These are phyloP conservation scores for Echiichthys vipera DNA, from an alignment of 2,797 vertebrate species.

Conservation along the genomic window DNA sequence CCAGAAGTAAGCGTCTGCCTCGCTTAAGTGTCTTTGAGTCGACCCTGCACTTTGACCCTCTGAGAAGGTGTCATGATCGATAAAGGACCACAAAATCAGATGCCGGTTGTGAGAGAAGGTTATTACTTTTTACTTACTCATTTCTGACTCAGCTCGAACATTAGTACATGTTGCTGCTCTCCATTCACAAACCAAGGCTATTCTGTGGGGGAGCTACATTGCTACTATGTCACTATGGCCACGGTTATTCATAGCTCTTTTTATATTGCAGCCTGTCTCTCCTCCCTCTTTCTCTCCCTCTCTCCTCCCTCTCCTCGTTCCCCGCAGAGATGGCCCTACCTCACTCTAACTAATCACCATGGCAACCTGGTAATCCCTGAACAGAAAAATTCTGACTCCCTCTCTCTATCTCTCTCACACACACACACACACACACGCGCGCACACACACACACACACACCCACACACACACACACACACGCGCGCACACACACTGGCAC, in stretches of 20 bases:
- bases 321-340: conserved; percentile 75
- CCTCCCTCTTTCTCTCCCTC: conserved; percentile 52
- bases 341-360: conserved; percentile 84
- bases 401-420: conserved; percentile 3
- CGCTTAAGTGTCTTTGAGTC: background rate
- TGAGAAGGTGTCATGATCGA: conserved; percentile 1
- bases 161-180: conserved; percentile 27
- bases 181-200: conserved; percentile 60
- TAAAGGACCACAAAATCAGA: background rate
- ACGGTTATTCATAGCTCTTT: conserved; percentile 69
- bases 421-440: conserved; percentile 17
- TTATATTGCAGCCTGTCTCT: conserved; percentile 64
- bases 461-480: conserved; percentile 39
- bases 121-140: background rate
- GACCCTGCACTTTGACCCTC: conserved; percentile 10
- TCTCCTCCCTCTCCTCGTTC: conserved; percentile 62
- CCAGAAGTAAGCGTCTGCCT: conserved; percentile 3
- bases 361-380: conserved; percentile 85
- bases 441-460: conserved; percentile 25
- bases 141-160: conserved; percentile 15
- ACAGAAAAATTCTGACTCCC: conserved; percentile 69
- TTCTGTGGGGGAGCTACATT: conserved; percentile 45
- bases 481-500: background rate
- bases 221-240: conserved; percentile 55
- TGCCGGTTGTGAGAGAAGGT: background rate